phyloP scores from a whole-genome alignment of 1,140 invertebrate species.

The Plectrocnemia conspersa region DNA sequence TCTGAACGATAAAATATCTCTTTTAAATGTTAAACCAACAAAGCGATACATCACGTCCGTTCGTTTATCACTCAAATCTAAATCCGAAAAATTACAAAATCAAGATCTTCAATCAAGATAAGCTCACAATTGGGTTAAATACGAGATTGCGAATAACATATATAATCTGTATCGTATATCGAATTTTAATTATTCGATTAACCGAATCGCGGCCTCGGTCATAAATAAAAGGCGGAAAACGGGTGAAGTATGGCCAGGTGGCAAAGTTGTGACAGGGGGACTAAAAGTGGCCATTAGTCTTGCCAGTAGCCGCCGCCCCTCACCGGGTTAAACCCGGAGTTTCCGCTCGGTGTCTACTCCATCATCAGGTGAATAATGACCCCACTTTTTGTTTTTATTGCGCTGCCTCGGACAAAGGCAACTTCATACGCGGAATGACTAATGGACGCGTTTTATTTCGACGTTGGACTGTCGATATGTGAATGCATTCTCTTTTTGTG shows the following conservation, averaged over 20 bases:
- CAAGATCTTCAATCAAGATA: too few species aligned
- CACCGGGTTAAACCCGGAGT: not conserved
- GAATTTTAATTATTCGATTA: too few species aligned
- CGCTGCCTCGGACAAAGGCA: not conserved
- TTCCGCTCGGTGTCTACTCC: slow-evolving; percentile 6
- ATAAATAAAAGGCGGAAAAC: slow-evolving; percentile 4
- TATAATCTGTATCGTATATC: too few species aligned
- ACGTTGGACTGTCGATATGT: too few species aligned
- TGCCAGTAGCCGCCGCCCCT: not conserved
- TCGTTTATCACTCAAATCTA: too few species aligned
- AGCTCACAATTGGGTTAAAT: too few species aligned
- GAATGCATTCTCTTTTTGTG: too few species aligned
- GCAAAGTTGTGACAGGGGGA: slow-evolving; percentile 20
- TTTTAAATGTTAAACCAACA: too few species aligned
- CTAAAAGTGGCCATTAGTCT: slow-evolving; percentile 32
- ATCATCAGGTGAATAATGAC: slow-evolving; percentile 16
- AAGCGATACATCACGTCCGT: too few species aligned
- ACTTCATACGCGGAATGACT: not conserved
- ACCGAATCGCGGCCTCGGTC: not conserved
- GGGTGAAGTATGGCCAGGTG: slow-evolving; percentile 23
- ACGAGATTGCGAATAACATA: too few species aligned
- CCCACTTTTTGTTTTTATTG: slow-evolving; percentile 9
- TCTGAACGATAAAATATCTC: too few species aligned
- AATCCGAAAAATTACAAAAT: too few species aligned
- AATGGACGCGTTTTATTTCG: slow-evolving; percentile 4